Evolutionary conservation across 2,797 vertebrate species (phyloP).

Genomic region (Ambastaia sidthimunki): DNA sequence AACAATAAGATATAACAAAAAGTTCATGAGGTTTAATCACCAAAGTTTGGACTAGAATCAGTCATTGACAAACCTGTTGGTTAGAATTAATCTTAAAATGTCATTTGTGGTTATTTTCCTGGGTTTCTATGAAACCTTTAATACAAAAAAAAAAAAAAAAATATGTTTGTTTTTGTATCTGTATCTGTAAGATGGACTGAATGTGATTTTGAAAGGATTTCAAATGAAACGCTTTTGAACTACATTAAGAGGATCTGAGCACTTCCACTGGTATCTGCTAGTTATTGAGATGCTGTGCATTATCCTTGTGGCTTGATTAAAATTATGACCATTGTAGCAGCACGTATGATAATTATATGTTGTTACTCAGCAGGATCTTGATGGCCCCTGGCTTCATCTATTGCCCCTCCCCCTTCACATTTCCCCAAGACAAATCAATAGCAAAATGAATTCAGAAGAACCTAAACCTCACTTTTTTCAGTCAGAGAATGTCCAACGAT

Average conservation of each 20-base stretch:
- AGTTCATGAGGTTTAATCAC: no score
- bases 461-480: slow-evolving; percentile 34
- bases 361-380: slow-evolving; percentile 1
- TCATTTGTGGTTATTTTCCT: background rate
- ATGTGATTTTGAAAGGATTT: background rate
- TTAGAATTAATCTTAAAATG: background rate
- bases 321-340: slow-evolving; percentile 14
- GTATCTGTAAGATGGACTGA: background rate
- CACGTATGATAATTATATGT: background rate
- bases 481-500: slow-evolving; percentile 40
- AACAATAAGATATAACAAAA: background rate
- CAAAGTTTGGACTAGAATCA: no score
- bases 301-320: slow-evolving; percentile 14
- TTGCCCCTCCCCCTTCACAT: slow-evolving; percentile 5
- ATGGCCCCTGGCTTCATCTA: slow-evolving; percentile 4
- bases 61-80: background rate
- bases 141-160: background rate
- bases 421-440: slow-evolving; percentile 50
- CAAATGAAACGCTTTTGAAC: background rate
- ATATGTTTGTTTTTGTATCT: background rate
- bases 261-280: background rate
- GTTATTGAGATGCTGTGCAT: background rate
- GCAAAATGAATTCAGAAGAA: slow-evolving; percentile 47
- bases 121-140: background rate
- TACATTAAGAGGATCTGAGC: background rate